Evolutionary conservation across 2,113 vertebrate species (phyloP), one percentile per base, ranked within the genome.

Genomic region (Alethe diademata): DNA sequence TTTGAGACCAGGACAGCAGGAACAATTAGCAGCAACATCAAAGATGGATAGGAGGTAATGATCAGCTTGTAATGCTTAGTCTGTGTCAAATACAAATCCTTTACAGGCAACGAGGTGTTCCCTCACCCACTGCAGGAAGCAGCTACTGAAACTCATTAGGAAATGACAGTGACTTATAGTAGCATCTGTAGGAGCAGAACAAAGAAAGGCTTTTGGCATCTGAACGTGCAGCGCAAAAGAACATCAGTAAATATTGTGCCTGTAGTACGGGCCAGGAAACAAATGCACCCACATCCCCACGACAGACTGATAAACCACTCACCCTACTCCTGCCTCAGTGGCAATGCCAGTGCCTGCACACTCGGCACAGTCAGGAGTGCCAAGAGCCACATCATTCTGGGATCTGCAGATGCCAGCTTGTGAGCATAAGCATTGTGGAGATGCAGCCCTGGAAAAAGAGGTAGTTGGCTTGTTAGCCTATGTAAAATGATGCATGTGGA

Each of bases 121-220:
- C 72, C 38, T 83, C 60, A 88, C 42, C 50, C 56, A 50, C 62
- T 2, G 4, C 84, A 79, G 81, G 78, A 91, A 87, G 78, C 70
- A 69, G 86, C 84, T 78, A 61, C 54, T 76, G 93, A 90, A 94
- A 51, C 47, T 79, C 47, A 12, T 79, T 95, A 94, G 58, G 66
- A 93, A 66, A 87, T 70, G 82, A 88, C 94, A 92, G 74, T 92
- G 90, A 83, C 74, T 93, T 93, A 86, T 5, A 53, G 48, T 2
- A 51, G 82, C 78, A 79, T 94, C 75, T 90, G 86, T 33, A 92
- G 79, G 40, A 94, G 72, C 75, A 64, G 79, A 88, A 79, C 88
- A 74, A 93, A 94, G 93, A 53, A 72, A 88, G 47, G 54, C 64
- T 92, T 79, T 38, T 93, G 92, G 92, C 96, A 92, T 56, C 43